Conservation (phyloP, 2,797 vertebrate species). For the Rhinichthys osculus region DNA sequence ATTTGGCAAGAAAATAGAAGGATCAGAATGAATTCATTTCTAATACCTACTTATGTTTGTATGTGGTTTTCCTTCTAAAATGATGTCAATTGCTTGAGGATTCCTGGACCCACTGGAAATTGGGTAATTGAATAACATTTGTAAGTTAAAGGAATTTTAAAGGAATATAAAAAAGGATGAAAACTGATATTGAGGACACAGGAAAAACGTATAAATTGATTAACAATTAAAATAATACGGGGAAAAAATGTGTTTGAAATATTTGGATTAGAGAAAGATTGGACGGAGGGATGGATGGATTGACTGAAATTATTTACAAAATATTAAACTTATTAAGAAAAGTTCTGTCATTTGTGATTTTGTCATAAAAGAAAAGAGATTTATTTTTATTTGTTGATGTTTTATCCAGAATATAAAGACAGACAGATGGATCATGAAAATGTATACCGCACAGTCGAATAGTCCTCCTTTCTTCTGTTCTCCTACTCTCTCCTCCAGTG, state of each 20-base stretch:
- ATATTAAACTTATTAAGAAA: not conserved
- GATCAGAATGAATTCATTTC: not conserved
- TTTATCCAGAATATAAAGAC: not conserved
- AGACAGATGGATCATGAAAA: not conserved
- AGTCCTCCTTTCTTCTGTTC: not conserved
- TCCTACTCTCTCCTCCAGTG: slow-evolving; percentile 15
- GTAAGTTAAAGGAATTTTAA: not conserved
- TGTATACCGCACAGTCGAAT: not conserved
- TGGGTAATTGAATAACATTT: not conserved
- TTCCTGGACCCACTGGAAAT: not conserved
- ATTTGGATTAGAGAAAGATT: not conserved
- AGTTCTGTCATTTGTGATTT: not conserved
- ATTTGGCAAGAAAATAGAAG: not conserved
- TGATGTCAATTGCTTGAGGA: not conserved
- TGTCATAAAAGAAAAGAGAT: not conserved
- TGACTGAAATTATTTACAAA: not conserved
- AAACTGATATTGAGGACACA: not conserved
- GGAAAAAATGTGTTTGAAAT: no score
- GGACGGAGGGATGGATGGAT: no score
- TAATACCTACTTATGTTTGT: not conserved
- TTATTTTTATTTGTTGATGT: not conserved
- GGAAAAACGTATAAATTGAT: not conserved
- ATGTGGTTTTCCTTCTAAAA: not conserved
- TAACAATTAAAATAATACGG: not conserved
- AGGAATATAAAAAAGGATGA: not conserved